These are phyloP conservation scores for Diadophis punctatus DNA, from an alignment of 2,113 vertebrate genomes.

Conservation along the genomic window DNA sequence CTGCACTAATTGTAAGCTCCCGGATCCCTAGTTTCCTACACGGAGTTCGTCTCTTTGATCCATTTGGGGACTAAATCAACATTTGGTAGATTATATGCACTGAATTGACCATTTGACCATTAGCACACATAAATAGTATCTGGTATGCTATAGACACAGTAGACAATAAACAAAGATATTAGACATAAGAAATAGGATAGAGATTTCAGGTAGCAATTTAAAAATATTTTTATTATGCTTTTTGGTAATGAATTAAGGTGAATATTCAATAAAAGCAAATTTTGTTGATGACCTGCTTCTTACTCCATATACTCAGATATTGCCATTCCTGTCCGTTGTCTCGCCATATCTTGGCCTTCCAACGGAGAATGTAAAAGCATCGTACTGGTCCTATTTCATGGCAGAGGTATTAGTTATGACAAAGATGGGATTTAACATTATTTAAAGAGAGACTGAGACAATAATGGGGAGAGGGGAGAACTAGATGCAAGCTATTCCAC, in stretches of 20 bases:
- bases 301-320: background rate
- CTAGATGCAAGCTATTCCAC: background rate
- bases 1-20: background rate
- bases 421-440: background rate
- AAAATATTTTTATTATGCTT: background rate
- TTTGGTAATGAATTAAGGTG: background rate
- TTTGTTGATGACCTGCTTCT: background rate
- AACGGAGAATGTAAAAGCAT: background rate
- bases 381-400: background rate
- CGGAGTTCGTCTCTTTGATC: constrained; percentile 29
- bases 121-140: constrained; percentile 50
- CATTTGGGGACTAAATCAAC: constrained; percentile 51
- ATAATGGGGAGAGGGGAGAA: background rate
- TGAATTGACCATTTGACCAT: constrained; percentile 35
- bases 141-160: constrained; percentile 16
- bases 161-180: constrained; percentile 37
- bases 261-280: background rate
- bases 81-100: background rate
- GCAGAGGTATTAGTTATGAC: background rate
- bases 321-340: background rate
- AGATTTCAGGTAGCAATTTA: background rate
- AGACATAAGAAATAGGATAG: constrained; percentile 22
- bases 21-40: background rate
- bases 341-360: background rate
- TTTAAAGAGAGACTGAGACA: background rate